Base-by-base conservation (phyloP, 2,888 invertebrate genomes). In the Tenthredo livida region DNA sequence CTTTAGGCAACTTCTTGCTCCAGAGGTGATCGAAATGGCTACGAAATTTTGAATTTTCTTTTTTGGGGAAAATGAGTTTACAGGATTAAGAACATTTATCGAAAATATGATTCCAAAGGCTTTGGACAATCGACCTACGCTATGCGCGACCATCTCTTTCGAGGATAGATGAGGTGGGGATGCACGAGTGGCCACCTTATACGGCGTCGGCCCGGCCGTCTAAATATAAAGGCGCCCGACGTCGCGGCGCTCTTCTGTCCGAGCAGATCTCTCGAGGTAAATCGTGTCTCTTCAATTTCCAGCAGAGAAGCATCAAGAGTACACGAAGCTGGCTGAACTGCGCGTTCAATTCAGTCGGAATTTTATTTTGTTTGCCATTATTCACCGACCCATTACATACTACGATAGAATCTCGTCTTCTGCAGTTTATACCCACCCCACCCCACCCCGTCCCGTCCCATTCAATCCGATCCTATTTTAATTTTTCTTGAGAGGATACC, bases 211-310 rank as follows among this genome's bases (percentile, higher is more conserved):
- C 93, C 93, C 92, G 91, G 92, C 91, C 91, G 89, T 92, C 93
- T 93, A 93, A 93, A 93, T 93, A 93, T 93, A 93, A 92, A 92
- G 91, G 91, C 92, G 91, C 90, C 91, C 90, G 89, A 86, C 90
- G 89, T 89, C 88, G 89, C 89, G 89, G 90, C 88, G 90, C 86
- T 88, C 89, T 88, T 88, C 88, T 89, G 88, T 89, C 88, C 87
- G 89, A 89, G 87, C 85, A 87, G 87, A 88, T 88, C 88, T 89
- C 88, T 88, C 88, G 87, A 87, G 86, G 85, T 58, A 87, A 87
- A 87, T 84, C 85, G 85, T 86, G 85, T 87, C 85, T 43, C 85
- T 70, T 70, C 65, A 83, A 83, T 70, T 83, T 83, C 67, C 50
- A 67, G 67, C 83, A 29, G 67, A 70, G 83, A 83, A 50, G 37